Conservation (phyloP, 2,113 vertebrate species). For the Hyla sarda region DNA sequence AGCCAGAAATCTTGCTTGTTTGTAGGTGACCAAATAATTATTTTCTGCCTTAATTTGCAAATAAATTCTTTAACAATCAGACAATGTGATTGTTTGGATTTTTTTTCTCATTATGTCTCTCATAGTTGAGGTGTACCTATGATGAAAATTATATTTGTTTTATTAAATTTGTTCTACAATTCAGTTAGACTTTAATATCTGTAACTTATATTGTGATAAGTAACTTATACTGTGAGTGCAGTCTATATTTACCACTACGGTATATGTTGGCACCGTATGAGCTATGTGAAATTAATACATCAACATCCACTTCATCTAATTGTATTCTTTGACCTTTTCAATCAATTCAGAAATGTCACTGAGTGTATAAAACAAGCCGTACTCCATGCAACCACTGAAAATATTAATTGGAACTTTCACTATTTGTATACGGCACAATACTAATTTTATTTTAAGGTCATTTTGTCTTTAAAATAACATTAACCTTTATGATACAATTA, state of each 20-base stretch:
- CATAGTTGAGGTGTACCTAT: no score
- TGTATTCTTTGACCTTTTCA: background rate
- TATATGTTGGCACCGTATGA: background rate
- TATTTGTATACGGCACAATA: background rate
- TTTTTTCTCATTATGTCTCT: no score
- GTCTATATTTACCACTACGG: background rate
- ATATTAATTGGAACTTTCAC: background rate
- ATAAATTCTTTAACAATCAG: no score
- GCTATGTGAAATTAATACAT: background rate
- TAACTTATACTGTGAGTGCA: no score
- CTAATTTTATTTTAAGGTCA: conserved; percentile 19
- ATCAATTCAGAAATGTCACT: background rate
- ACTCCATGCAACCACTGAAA: background rate
- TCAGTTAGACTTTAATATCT: no score
- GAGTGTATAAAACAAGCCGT: background rate
- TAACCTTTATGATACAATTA: conserved; percentile 50
- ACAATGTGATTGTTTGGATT: no score
- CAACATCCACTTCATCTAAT: background rate
- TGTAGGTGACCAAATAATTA: no score
- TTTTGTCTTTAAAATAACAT: conserved; percentile 34
- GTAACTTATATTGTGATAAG: no score
- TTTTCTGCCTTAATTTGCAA: no score
- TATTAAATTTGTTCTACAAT: no score
- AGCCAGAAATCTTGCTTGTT: no score
- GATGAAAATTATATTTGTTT: no score